Evolutionary conservation across 2,888 invertebrate genomes (phyloP).

Genomic region (Acronicta leporina): DNA sequence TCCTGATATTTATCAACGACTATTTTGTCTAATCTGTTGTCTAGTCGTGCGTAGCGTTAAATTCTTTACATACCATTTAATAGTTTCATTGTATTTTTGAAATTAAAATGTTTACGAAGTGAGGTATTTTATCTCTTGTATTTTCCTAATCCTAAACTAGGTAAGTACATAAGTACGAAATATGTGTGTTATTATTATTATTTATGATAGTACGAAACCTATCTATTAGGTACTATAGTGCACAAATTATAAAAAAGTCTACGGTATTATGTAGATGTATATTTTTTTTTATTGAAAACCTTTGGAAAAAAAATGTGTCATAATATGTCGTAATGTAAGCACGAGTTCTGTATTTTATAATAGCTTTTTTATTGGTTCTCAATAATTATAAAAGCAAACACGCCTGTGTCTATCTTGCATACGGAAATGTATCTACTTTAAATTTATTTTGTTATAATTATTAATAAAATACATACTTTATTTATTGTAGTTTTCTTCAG

Average conservation of each 20-base stretch:
- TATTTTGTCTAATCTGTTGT: constrained; percentile 52
- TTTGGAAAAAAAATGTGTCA: constrained; percentile 49
- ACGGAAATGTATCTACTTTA: constrained; percentile 44
- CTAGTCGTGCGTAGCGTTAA: constrained; percentile 59
- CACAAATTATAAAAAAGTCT: constrained; percentile 15
- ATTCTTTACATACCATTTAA: constrained; percentile 39
- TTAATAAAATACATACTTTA: constrained; percentile 55
- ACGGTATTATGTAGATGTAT: constrained; percentile 6
- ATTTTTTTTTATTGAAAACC: constrained; percentile 8
- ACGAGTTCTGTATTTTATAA: constrained; percentile 47
- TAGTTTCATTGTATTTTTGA: constrained; percentile 29
- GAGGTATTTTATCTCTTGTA: constrained; percentile 27
- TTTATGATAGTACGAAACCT: constrained; percentile 37
- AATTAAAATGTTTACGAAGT: constrained; percentile 39
- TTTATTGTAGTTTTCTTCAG: constrained; percentile 23
- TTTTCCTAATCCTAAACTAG: constrained; percentile 17
- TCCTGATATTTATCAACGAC: constrained; percentile 33
- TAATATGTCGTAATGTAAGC: constrained; percentile 38
- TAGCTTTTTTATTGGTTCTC: constrained; percentile 46
- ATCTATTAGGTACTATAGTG: constrained; percentile 12
- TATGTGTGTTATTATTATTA: constrained; percentile 23
- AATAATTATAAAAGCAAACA: constrained; percentile 35
- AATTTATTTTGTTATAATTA: constrained; percentile 60
- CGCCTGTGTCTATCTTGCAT: constrained; percentile 32
- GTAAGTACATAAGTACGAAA: constrained; percentile 10